Evolutionary conservation across 2,888 invertebrate genomes (phyloP).

Genomic region (Pseudeuparius sepicola): DNA sequence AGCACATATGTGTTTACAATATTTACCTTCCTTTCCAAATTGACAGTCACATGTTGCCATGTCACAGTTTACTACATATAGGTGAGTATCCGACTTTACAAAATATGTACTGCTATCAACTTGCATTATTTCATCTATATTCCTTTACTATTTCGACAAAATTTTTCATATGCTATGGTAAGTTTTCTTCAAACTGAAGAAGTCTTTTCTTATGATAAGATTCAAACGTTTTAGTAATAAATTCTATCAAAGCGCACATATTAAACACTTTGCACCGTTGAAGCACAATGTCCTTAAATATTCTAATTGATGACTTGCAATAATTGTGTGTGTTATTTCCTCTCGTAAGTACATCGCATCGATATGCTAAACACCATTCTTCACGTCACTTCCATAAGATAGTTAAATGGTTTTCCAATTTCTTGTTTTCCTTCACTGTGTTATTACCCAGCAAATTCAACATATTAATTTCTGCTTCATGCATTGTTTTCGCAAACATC

Average conservation of each 20-base stretch:
- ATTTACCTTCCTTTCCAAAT: conserved; percentile 3
- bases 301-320: conserved; percentile 7
- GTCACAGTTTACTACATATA: conserved; percentile 1
- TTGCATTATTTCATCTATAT: conserved; percentile 3
- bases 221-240: conserved; percentile 7
- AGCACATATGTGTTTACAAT: conserved; percentile 6
- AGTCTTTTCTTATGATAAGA: conserved; percentile 11
- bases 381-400: background rate
- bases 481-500: too few species aligned
- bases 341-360: conserved; percentile 8
- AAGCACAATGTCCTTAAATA: conserved; percentile 9
- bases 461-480: too few species aligned
- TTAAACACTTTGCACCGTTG: conserved; percentile 9
- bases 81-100: too few species aligned
- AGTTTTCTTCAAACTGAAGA: conserved; percentile 2
- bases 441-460: conserved; percentile 5
- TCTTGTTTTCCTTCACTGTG: conserved; percentile 6
- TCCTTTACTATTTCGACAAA: conserved; percentile 5
- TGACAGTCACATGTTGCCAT: conserved; percentile 8
- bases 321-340: conserved; percentile 9
- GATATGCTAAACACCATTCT: conserved; percentile 9
- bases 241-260: conserved; percentile 7
- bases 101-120: conserved; percentile 7
- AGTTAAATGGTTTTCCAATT: conserved; percentile 4
- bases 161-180: conserved; percentile 7